Conservation (phyloP, 1,140 invertebrate species). For the Spodoptera frugiperda region DNA sequence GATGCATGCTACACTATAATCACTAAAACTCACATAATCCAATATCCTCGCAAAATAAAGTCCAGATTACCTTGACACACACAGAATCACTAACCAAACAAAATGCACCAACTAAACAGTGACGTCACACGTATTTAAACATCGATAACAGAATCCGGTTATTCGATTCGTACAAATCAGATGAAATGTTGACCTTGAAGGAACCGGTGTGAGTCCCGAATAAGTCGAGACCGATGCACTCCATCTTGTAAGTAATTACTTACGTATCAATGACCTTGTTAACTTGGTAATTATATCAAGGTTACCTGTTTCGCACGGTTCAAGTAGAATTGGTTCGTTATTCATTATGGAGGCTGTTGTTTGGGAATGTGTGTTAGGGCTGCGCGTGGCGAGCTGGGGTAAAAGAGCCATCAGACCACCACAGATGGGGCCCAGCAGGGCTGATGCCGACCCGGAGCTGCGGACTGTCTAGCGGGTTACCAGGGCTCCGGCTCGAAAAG, state of each 20-base stretch:
- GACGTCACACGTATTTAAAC: background rate
- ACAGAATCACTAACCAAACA: background rate
- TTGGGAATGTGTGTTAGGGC: background rate
- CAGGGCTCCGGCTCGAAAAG: no score
- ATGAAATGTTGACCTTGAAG: conserved; percentile 7
- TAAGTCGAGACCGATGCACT: conserved; percentile 20
- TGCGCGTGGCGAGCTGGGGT: no score
- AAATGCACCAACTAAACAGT: background rate
- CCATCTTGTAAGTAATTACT: conserved; percentile 20
- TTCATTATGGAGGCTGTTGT: background rate
- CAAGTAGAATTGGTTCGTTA: background rate
- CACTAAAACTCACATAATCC: no score
- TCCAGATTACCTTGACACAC: no score
- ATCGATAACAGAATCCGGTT: background rate
- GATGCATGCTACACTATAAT: no score
- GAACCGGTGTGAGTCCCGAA: conserved; percentile 27
- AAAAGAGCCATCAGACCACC: no score
- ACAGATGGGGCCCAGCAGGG: no score
- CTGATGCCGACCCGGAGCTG: no score
- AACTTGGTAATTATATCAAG: conserved; percentile 3
- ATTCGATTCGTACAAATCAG: conserved; percentile 1
- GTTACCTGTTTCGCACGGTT: background rate
- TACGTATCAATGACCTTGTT: conserved; percentile 31
- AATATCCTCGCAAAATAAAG: no score
- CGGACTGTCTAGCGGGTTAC: no score